Base-by-base conservation (phyloP, 2,888 invertebrate species). In the Ormyrus thymus region DNA sequence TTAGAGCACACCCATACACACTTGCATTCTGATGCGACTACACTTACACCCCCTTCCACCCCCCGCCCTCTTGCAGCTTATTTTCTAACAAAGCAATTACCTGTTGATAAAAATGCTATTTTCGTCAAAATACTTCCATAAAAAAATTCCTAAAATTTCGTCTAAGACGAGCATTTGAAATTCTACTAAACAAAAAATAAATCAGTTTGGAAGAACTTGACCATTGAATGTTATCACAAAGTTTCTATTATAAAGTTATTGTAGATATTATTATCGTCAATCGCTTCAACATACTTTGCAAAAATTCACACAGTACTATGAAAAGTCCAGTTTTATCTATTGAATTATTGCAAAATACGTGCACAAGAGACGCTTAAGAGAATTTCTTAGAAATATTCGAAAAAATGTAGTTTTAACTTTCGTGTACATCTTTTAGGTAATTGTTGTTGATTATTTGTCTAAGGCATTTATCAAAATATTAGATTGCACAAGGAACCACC, bases 381-480 rank as follows among this genome's bases (percentile, higher is more conserved):
- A 56, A 46, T 61, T 62, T 62, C 53, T 46, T 51, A 13, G 29
- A 66, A 59, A 59, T 65, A 50, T 29, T 68, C n/a, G 11, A 72
- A 61, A 51, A 56, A 70, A 76, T 70, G 43, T 58, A 58, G 51
- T 68, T 78, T 71, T 48, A 68, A 55, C 29, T 78, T 73, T 61
- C 29, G 65, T 50, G 48, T 58, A 73, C 69, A 53, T 58, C 29
- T 74, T 29, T 29, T 29, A 73, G 9, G 15, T 68, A 56, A 65
- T 74, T 55, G 15, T 74, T 55, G 15, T 61, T 55, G 15, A 55
- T 59, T 68, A 73, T 68, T 68, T 73, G 10, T 64, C 64, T 62
- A 61, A 76, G 72, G 73, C 11, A n/a, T 56, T 73, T 75, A 69
- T 80, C 71, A 80, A 80, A 80, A 76, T 76, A 73, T 64, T 73